Evolutionary conservation across 1,140 invertebrate genomes (phyloP).

Genomic region (Gryon sp.): DNA sequence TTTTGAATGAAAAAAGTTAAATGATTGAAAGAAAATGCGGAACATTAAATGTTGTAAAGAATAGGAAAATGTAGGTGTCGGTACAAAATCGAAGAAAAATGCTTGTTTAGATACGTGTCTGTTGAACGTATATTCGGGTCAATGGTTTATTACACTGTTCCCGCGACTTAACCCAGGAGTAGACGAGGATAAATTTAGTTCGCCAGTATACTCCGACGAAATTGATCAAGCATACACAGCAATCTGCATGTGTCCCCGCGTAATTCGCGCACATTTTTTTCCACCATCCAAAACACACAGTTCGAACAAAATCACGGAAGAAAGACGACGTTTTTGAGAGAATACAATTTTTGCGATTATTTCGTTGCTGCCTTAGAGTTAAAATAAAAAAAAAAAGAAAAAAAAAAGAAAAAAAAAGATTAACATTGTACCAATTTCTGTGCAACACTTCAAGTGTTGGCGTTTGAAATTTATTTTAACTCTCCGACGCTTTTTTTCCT

Average conservation of each 20-base stretch:
- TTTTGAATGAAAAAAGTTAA: no score
- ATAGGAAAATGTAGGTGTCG: background rate
- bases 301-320: no score
- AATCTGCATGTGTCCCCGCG: slow-evolving; percentile 34
- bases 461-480: slow-evolving; percentile 34
- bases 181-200: slow-evolving; percentile 53
- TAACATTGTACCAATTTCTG: slow-evolving; percentile 18
- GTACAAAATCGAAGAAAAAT: slow-evolving; percentile 13
- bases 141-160: slow-evolving; percentile 63
- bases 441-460: slow-evolving; percentile 14
- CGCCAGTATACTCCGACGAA: slow-evolving; percentile 36
- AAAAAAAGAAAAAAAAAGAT: slow-evolving; percentile 7
- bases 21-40: background rate
- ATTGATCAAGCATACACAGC: slow-evolving; percentile 44
- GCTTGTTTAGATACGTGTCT: slow-evolving; percentile 30
- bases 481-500: no score
- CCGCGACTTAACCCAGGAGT: slow-evolving; percentile 51
- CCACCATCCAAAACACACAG: no score
- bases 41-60: no score
- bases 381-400: no score
- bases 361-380: slow-evolving; percentile 7
- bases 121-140: slow-evolving; percentile 54
- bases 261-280: no score
- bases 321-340: no score
- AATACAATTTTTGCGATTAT: slow-evolving; percentile 1